phyloP scores from a whole-genome alignment of 1,140 invertebrate species.

The Anastrepha obliqua region DNA sequence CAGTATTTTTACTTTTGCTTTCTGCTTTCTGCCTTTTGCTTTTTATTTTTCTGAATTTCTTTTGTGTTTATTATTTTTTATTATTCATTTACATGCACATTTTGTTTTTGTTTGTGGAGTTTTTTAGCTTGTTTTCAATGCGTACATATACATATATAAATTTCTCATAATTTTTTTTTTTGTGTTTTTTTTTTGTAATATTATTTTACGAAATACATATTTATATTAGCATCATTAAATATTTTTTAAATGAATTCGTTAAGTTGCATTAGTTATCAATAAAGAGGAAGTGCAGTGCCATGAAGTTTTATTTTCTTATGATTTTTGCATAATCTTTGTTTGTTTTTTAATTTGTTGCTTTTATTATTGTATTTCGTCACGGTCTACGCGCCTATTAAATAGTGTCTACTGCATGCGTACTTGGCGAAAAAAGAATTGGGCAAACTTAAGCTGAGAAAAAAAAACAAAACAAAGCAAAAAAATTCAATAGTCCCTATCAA shows the following conservation, averaged over 20 bases:
- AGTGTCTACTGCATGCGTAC: not conserved
- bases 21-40: not conserved
- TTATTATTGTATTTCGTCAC: not conserved
- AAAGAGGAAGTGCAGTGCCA: not conserved
- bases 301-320: not conserved
- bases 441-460: no score
- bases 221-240: constrained; percentile 32
- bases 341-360: not conserved
- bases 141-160: not conserved
- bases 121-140: not conserved
- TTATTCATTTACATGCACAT: constrained; percentile 30
- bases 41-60: not conserved
- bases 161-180: not conserved
- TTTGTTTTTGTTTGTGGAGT: not conserved
- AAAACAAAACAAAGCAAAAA: no score
- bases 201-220: not conserved
- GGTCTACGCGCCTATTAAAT: not conserved
- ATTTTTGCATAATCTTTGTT: not conserved
- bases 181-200: not conserved
- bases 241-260: not conserved
- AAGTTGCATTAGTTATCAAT: not conserved
- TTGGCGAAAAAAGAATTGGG: not conserved
- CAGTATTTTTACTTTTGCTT: not conserved
- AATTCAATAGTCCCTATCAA: no score
- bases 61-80: not conserved